phyloP scores from a whole-genome alignment of 1,140 invertebrate species.

The Trichomalopsis sarcophagae region DNA sequence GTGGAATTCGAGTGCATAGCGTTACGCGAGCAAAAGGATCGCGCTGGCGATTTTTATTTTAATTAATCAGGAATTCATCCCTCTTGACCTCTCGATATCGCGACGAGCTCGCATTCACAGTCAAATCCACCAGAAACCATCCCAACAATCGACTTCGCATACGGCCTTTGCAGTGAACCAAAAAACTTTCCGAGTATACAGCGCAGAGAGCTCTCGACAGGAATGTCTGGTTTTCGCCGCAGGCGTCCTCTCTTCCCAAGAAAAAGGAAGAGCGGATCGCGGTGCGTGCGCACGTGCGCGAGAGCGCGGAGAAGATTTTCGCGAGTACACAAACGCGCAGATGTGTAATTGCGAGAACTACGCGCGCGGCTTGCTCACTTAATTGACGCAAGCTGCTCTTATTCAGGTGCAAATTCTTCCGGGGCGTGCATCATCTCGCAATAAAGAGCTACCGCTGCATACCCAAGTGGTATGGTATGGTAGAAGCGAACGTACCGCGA shows the following conservation, averaged over 20 bases:
- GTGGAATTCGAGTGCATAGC: not conserved
- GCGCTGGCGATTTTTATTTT: too few relatives aligned
- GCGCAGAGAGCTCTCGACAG: not conserved
- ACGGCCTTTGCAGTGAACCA: too few relatives aligned
- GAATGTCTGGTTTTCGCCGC: conserved; percentile 40
- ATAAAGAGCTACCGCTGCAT: not conserved
- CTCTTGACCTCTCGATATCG: too few relatives aligned
- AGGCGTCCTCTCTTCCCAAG: conserved; percentile 26
- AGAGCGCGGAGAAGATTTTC: not conserved
- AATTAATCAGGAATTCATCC: too few relatives aligned
- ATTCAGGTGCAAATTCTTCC: conserved; percentile 31
- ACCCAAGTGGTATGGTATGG: not conserved
- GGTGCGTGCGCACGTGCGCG: not conserved
- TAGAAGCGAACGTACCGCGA: not conserved
- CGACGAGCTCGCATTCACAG: too few relatives aligned
- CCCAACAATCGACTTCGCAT: too few relatives aligned
- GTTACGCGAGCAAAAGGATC: too few relatives aligned
- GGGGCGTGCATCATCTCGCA: not conserved
- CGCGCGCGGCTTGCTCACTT: not conserved
- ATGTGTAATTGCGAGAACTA: conserved; percentile 18
- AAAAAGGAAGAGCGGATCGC: not conserved
- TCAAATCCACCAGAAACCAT: too few relatives aligned
- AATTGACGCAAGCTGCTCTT: conserved; percentile 10
- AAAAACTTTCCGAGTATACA: not conserved
- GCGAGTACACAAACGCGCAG: not conserved